Conservation (phyloP, 2,797 vertebrate genomes). For the Pteronotus mesoamericanus region DNA sequence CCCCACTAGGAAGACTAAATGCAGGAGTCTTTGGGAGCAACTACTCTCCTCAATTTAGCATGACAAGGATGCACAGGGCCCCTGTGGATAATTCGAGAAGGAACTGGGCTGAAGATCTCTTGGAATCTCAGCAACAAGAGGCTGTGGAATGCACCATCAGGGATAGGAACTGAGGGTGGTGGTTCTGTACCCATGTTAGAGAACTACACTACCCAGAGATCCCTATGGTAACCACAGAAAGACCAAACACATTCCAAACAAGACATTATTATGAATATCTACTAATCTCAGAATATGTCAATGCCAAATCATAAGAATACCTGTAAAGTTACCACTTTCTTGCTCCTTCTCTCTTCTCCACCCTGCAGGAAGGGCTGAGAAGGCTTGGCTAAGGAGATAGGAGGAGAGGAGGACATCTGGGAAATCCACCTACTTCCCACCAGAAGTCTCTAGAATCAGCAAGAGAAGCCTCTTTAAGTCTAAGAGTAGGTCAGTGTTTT, state of each 20-base stretch:
- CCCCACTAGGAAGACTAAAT: neutral
- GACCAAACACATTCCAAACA: neutral
- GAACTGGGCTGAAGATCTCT: neutral
- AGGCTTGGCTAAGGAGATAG: neutral
- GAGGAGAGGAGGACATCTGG: neutral
- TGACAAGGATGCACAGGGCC: neutral
- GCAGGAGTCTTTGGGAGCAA: neutral
- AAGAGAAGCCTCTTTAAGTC: neutral
- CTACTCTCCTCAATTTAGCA: neutral
- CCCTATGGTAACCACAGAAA: neutral
- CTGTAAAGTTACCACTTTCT: neutral
- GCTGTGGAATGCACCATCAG: neutral
- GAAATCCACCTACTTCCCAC: neutral
- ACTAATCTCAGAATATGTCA: neutral
- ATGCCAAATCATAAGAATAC: neutral
- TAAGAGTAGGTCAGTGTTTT: neutral
- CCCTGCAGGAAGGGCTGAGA: neutral
- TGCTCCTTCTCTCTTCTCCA: neutral
- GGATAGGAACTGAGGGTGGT: neutral
- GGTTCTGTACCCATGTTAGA: neutral
- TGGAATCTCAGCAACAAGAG: neutral
- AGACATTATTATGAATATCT: neutral
- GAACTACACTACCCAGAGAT: neutral
- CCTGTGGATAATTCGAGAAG: neutral
- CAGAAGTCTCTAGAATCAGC: neutral